Conservation (phyloP, 2,888 invertebrate genomes). For the Ophion ellenae region DNA sequence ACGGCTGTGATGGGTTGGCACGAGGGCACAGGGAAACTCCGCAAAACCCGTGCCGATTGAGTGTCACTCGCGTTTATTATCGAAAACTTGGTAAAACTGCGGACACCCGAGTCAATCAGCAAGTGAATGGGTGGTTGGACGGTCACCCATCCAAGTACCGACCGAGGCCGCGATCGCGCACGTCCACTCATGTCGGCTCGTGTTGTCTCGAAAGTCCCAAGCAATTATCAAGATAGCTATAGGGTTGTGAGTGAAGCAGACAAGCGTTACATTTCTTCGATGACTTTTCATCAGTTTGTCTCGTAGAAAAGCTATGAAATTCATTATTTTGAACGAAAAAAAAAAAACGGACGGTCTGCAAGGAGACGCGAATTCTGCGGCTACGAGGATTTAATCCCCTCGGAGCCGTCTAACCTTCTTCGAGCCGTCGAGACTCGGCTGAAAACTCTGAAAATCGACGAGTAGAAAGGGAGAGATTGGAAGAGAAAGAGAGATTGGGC, state of each 20-base stretch:
- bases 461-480: neutral
- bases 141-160: neutral
- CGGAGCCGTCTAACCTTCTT: constrained; percentile 48
- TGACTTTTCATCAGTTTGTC: neutral
- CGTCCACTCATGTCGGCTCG: too few relatives aligned
- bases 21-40: too few relatives aligned
- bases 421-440: constrained; percentile 28
- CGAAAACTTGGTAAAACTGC: neutral
- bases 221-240: too few relatives aligned
- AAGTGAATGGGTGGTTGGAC: neutral
- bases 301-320: neutral
- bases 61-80: too few relatives aligned
- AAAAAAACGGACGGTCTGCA: neutral
- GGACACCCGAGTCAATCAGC: neutral
- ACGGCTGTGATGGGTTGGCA: too few relatives aligned
- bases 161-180: too few relatives aligned
- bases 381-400: constrained; percentile 50
- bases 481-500: neutral
- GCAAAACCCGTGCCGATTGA: too few relatives aligned
- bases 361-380: neutral
- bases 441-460: constrained; percentile 49
- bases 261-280: too few relatives aligned
- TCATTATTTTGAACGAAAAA: neutral
- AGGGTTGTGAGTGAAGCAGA: too few relatives aligned
- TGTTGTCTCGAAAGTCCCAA: too few relatives aligned